Percentiles rank a stretch among this genome's conserved stretches.
These are phyloP conservation scores for Poeciliopsis gracilis DNA, from an alignment of 2,797 vertebrate species.

Conservation along the genomic window DNA sequence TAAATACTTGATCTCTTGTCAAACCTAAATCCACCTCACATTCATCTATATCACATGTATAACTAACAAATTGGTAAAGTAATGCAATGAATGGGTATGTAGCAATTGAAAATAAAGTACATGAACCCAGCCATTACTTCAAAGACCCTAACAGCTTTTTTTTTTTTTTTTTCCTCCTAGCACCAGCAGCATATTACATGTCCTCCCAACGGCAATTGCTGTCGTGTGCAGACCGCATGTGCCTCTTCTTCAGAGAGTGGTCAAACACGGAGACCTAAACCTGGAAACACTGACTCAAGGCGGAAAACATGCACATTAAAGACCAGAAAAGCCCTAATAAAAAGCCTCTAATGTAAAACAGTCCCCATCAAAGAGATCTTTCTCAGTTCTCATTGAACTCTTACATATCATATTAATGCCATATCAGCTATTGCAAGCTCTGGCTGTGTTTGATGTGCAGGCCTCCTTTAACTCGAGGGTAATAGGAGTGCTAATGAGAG, in stretches of 20 bases:
- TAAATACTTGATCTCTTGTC: slow-evolving; percentile 55
- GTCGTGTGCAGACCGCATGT: slow-evolving; percentile 55
- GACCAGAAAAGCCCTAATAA: slow-evolving; percentile 79
- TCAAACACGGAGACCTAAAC: slow-evolving; percentile 68
- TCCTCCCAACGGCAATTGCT: slow-evolving; percentile 30
- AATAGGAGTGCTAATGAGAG: slow-evolving; percentile 73
- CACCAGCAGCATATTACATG: slow-evolving; percentile 36
- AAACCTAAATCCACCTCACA: slow-evolving; percentile 44
- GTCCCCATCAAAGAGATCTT: slow-evolving; percentile 77
- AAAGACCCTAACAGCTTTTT: slow-evolving; percentile 22
- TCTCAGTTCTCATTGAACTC: slow-evolving; percentile 77
- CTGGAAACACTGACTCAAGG: slow-evolving; percentile 77
- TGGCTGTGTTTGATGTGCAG: slow-evolving; percentile 72
- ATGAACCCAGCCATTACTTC: background rate
- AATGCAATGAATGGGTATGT: slow-evolving; percentile 23
- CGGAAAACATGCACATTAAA: slow-evolving; percentile 79
- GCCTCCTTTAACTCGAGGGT: slow-evolving; percentile 64
- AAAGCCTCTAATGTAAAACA: slow-evolving; percentile 79
- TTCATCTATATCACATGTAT: slow-evolving; percentile 53
- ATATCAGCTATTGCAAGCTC: slow-evolving; percentile 72
- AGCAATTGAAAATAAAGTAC: slow-evolving; percentile 22
- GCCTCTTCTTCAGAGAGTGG: slow-evolving; percentile 46
- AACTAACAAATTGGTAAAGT: slow-evolving; percentile 52
- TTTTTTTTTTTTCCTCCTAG: slow-evolving; percentile 16
- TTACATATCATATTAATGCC: slow-evolving; percentile 80